A percentile compares a stretch with the other conserved stretches of the same genome.
phyloP scores from a whole-genome alignment of 2,888 invertebrate species.

The Netelia melanura region DNA sequence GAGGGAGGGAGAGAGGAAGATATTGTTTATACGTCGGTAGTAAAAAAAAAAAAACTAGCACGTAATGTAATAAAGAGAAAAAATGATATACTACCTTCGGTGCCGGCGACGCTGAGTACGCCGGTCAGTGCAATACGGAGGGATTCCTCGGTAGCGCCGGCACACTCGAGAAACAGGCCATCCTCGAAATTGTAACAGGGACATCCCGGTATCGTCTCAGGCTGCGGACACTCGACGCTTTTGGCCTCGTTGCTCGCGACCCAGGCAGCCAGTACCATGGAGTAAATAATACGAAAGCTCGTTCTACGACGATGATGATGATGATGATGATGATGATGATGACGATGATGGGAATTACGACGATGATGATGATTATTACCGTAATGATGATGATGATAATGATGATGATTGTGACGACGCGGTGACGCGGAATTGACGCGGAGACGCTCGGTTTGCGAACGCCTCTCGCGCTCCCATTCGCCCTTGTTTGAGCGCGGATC shows the following conservation, averaged over 20 bases:
- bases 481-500: constrained; percentile 70
- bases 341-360: constrained; percentile 63
- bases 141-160: constrained; percentile 91
- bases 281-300: constrained; percentile 75
- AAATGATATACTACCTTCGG: constrained; percentile 84
- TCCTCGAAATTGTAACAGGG: constrained; percentile 97
- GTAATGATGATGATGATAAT: constrained; percentile 19
- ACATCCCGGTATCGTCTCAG: constrained; percentile 92
- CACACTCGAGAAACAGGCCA: constrained; percentile 95
- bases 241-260: constrained; percentile 80
- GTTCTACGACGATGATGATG: constrained; percentile 69
- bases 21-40: too few species aligned
- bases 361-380: constrained; percentile 39
- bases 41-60: too few species aligned
- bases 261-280: constrained; percentile 78
- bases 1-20: too few species aligned
- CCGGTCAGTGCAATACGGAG: constrained; percentile 89
- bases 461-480: constrained; percentile 63
- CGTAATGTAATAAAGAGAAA: not conserved
- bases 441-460: constrained; percentile 58
- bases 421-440: constrained; percentile 54
- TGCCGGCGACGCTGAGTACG: constrained; percentile 87
- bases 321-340: constrained; percentile 65
- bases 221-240: constrained; percentile 89
- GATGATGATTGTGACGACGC: constrained; percentile 51